phyloP scores from a whole-genome alignment of 2,113 vertebrate species.

The cattle (Bos taurus) region ARS-UCD2.0 NC_037352.1:22619001-22619500 shows the following conservation, averaged over 20 bases:
- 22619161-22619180: background rate
- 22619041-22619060: background rate
- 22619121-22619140: background rate
- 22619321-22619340: background rate
- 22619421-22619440: background rate
- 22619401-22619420: background rate
- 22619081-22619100: background rate
- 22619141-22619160: background rate
- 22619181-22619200: background rate
- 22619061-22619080: background rate
- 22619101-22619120: background rate
- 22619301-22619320: background rate
- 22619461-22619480: background rate
- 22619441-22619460: background rate
- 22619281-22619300: background rate
- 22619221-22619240: rapidly evolving
- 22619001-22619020: too few species aligned
- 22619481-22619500: background rate
- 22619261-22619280: background rate
- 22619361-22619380: background rate
- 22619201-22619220: background rate
- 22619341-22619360: background rate
- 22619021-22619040: background rate
- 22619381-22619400: background rate
- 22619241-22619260: background rate